These are phyloP conservation scores for Nannospalax galili DNA, from an alignment of 2,113 vertebrate genomes.

Conservation along the genomic window DNA sequence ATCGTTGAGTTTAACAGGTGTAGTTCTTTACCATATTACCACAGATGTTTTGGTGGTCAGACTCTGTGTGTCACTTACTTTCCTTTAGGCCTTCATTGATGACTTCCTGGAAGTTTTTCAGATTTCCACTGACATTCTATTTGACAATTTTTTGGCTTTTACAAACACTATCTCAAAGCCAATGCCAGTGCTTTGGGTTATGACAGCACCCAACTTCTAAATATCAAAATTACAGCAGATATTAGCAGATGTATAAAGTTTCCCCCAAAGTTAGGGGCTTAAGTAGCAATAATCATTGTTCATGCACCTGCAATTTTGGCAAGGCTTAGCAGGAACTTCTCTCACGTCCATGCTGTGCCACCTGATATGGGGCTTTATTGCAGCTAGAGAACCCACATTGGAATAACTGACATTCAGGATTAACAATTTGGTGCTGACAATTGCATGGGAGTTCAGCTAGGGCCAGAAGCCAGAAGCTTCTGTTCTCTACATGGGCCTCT, in stretches of 20 bases:
- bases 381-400: not conserved
- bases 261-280: not conserved
- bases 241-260: not conserved
- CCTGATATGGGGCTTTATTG: not conserved
- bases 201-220: not conserved
- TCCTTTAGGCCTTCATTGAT: not conserved
- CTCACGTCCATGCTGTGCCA: not conserved
- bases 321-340: not conserved
- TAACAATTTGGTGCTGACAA: not conserved
- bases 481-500: not conserved
- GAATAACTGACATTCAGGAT: not conserved
- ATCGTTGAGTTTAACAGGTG: not conserved
- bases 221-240: not conserved
- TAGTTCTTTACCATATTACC: not conserved
- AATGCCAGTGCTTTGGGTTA: not conserved
- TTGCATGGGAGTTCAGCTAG: not conserved
- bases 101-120: not conserved
- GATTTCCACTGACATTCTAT: not conserved
- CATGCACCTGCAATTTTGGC: not conserved
- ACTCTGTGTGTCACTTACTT: not conserved
- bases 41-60: not conserved
- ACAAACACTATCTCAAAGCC: not conserved
- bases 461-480: not conserved
- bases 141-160: not conserved
- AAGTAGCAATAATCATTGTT: not conserved